Conservation (phyloP, 2,113 vertebrate genomes). For the Paracanthobrama guichenoti region DNA sequence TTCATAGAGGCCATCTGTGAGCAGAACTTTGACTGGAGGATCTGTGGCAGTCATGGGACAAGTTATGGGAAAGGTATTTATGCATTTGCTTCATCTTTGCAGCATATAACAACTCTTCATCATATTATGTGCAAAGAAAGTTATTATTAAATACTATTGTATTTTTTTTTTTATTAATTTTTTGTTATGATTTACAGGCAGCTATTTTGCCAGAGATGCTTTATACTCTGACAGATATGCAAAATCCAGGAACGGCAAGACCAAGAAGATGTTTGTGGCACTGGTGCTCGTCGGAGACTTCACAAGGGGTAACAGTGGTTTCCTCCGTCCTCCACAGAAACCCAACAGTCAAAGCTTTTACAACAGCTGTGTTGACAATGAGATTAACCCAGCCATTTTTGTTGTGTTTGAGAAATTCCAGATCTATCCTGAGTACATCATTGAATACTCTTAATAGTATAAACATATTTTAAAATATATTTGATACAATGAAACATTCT, state of each 20-base stretch:
- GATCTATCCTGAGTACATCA: conserved; percentile 73
- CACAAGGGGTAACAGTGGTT: conserved; percentile 53
- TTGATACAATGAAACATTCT: neutral
- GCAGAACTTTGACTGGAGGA: conserved; percentile 84
- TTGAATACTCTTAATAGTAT: conserved; percentile 63
- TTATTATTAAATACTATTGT: neutral
- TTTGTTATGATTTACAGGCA: conserved; percentile 66
- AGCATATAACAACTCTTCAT: neutral
- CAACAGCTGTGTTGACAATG: conserved; percentile 70
- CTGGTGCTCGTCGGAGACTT: conserved; percentile 68
- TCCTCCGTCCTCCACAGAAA: conserved; percentile 60
- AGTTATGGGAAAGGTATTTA: conserved; percentile 78
- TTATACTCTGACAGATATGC: conserved; percentile 65
- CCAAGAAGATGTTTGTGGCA: conserved; percentile 69
- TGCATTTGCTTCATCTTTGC: neutral
- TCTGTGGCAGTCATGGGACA: conserved; percentile 78
- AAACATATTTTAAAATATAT: neutral
- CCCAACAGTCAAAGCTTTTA: conserved; percentile 57
- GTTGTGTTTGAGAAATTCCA: conserved; percentile 80
- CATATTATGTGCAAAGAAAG: neutral
- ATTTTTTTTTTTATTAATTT: conserved; percentile 32
- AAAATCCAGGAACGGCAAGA: neutral
- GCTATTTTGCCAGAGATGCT: conserved; percentile 75
- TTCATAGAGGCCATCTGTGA: conserved; percentile 73
- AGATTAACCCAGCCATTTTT: conserved; percentile 68